Conservation (phyloP, 2,113 vertebrate species). For the Actinemys pallida region DNA sequence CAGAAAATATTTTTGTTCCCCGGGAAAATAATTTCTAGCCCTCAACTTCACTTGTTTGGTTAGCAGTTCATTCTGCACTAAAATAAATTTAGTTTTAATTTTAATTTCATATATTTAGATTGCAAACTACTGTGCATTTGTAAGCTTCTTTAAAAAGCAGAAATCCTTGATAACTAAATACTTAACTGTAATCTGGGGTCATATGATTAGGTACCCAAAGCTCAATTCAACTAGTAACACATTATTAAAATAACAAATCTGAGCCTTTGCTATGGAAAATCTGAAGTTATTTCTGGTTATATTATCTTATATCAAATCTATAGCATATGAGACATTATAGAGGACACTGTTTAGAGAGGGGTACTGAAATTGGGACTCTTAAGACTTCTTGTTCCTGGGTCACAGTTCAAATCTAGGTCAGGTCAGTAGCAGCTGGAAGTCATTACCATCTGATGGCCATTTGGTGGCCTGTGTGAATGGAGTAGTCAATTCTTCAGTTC, state of each 20-base stretch:
- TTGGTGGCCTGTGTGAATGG: accelerated
- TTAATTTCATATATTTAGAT: conserved; percentile 58
- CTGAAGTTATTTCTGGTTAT: conserved; percentile 26
- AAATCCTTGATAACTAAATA: conserved; percentile 63
- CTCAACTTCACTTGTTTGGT: conserved; percentile 17
- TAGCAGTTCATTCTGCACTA: conserved; percentile 27
- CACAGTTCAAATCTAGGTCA: neutral
- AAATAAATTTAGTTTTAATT: neutral
- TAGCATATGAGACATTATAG: neutral
- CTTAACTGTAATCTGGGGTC: conserved; percentile 63
- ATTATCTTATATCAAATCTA: neutral
- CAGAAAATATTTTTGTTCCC: conserved; percentile 41
- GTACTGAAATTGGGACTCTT: neutral
- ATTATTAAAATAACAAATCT: conserved; percentile 47
- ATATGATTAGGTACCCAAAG: conserved; percentile 35
- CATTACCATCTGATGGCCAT: accelerated
- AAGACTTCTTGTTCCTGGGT: neutral
- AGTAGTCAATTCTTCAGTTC: neutral
- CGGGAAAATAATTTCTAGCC: conserved; percentile 47
- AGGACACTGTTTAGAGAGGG: neutral
- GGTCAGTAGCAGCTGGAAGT: neutral
- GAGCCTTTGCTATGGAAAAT: conserved; percentile 18
- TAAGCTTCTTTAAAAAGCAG: conserved; percentile 66
- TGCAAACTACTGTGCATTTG: neutral
- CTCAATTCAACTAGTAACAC: conserved; percentile 8